Evolutionary conservation across 2,113 vertebrate species (phyloP).

Genomic region (Halcyon malimbica): DNA sequence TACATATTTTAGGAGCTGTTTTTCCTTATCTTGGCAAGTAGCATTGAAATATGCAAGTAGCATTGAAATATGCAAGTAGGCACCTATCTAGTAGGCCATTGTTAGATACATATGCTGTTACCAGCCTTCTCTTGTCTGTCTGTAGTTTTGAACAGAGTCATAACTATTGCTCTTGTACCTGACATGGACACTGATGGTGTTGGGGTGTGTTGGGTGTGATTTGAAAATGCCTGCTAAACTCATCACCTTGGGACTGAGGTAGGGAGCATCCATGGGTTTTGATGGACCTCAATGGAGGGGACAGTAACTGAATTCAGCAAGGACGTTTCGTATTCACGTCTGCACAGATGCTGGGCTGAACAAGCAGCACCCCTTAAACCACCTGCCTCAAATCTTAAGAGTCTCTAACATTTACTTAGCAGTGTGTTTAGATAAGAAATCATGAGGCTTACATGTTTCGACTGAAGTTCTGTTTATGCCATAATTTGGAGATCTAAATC

Average conservation of each 20-base stretch:
- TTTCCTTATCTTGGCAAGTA: neutral
- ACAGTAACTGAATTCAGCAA: neutral
- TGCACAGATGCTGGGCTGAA: neutral
- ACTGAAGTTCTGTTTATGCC: neutral
- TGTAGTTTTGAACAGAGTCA: neutral
- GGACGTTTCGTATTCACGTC: neutral
- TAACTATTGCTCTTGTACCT: neutral
- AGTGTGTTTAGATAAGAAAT: neutral
- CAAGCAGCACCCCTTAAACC: neutral
- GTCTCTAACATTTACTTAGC: neutral
- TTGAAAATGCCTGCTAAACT: neutral
- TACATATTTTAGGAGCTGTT: neutral
- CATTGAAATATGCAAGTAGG: neutral
- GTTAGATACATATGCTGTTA: rapidly evolving
- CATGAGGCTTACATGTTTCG: neutral
- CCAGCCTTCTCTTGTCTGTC: neutral
- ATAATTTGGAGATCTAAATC: neutral
- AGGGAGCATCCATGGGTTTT: neutral
- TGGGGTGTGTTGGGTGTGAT: neutral
- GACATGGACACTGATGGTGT: neutral
- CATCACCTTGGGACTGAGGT: neutral
- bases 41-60: neutral
- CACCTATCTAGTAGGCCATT: neutral
- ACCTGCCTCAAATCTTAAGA: neutral
- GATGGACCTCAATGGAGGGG: neutral